Evolutionary conservation across 1,140 invertebrate species (phyloP), one percentile per base, ranked within the genome.

Genomic region (Coptotermes formosanus): DNA sequence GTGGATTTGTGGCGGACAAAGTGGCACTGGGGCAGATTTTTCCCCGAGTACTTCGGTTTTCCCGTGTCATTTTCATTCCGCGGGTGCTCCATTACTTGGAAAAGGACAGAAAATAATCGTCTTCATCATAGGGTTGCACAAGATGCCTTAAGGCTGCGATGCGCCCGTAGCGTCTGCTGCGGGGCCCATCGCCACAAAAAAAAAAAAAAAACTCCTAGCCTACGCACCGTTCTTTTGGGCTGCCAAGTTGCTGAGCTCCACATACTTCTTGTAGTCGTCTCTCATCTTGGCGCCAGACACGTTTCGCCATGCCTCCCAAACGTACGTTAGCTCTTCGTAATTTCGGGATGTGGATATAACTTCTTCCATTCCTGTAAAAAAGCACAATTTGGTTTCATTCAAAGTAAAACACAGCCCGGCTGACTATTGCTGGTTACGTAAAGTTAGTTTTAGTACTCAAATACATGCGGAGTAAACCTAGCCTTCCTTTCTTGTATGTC

Each of bases 221-320:
- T 38, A 16, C 86, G 88, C 89, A 93, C 92, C 91, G 87, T 92
- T 92, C 11, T 91, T 89, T 87, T 90, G 89, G 3, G 95, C 93
- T 6, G 94, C 94, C 87, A 93, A 91, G 88, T 96, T 95, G 89
- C 92, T 93, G 84, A 94, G 91, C 64, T 89, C 87, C 4, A 95
- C 92, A 88, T 94, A 95, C 85, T 92, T 91, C 86, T 92, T 90
- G 89, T 94, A 95, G 55, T 93, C 90, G 0, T 92, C 89, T 85
- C 92, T 91, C 87, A 95, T 93, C 88, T 92, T 92, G 87, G 90
- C 93, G 16, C 94, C 95, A 16, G 93, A 92, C 14, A 89, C 90
- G 89, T 92, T 91, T 87, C 94, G 88, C 92, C 94, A 95, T 64
- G 90, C 91, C 88, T 92, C 92, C 94, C 95, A 96, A 84, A 93